phyloP scores from a whole-genome alignment of 2,888 invertebrate genomes.

The Pegoplata infirma region DNA sequence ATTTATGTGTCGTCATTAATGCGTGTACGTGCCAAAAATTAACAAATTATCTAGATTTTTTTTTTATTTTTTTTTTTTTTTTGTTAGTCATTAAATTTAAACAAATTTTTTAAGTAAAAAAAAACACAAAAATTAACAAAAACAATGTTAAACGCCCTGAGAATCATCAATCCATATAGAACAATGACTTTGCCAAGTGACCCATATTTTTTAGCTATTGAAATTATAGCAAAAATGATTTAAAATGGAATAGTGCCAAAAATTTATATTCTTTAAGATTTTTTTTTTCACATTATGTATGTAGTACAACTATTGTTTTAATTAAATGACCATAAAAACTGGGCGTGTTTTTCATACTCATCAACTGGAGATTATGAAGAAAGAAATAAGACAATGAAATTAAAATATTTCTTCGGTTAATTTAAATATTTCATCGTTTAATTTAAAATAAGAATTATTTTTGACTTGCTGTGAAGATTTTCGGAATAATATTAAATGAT shows the following conservation, averaged over 20 bases:
- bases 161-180: slow-evolving; percentile 13
- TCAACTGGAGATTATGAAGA: background rate
- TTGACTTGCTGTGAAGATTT: background rate
- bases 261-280: background rate
- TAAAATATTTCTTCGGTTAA: background rate
- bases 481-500: background rate
- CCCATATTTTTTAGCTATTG: slow-evolving; percentile 33
- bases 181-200: slow-evolving; percentile 46
- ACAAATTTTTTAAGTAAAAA: slow-evolving; percentile 4
- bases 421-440: background rate
- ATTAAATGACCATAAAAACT: slow-evolving; percentile 26
- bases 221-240: slow-evolving; percentile 16
- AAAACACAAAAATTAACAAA: background rate
- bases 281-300: background rate
- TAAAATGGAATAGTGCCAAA: slow-evolving; percentile 25
- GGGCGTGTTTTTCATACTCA: slow-evolving; percentile 6
- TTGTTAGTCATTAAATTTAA: slow-evolving; percentile 13
- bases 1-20: slow-evolving; percentile 43
- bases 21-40: slow-evolving; percentile 46
- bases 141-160: slow-evolving; percentile 23
- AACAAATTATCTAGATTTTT: slow-evolving; percentile 29
- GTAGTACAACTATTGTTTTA: background rate
- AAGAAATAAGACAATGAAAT: background rate
- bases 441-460: background rate
- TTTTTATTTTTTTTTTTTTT: too few relatives aligned